phyloP scores from a whole-genome alignment of 2,113 vertebrate genomes.

The Grantiella picta region DNA sequence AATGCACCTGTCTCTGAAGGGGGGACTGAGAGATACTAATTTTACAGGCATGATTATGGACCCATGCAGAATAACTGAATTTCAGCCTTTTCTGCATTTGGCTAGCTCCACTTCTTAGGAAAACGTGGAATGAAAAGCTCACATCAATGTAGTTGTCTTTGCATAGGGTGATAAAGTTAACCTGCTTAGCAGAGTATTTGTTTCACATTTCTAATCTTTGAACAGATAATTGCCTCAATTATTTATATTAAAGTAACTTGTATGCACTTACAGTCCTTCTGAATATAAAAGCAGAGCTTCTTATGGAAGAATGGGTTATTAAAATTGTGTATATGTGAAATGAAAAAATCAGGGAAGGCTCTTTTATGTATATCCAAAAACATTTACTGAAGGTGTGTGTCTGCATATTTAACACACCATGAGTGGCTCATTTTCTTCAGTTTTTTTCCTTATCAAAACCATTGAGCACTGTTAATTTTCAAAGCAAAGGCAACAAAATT shows the following conservation, averaged over 20 bases:
- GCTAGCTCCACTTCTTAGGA: neutral
- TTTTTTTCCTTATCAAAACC: constrained; percentile 44
- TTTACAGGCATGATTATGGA: neutral
- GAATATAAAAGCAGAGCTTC: neutral
- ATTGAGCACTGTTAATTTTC: constrained; percentile 60
- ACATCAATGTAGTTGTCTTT: neutral
- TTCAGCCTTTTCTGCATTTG: constrained; percentile 15
- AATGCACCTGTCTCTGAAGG: neutral
- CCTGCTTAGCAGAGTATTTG: constrained; percentile 20
- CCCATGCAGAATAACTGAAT: neutral
- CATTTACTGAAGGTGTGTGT: neutral
- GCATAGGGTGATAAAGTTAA: neutral
- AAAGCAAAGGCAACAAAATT: constrained; percentile 54
- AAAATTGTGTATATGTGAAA: neutral
- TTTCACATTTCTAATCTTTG: constrained; percentile 27
- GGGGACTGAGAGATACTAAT: neutral
- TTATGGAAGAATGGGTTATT: neutral
- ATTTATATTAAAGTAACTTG: neutral
- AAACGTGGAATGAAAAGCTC: neutral
- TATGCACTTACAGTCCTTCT: neutral
- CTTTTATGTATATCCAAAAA: neutral
- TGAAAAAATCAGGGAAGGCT: neutral
- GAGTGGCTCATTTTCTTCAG: constrained; percentile 1
- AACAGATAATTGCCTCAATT: constrained; percentile 6
- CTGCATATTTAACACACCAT: neutral